phyloP scores from a whole-genome alignment of 2,888 invertebrate species.

The Lepidocyrtinus sp. region DNA sequence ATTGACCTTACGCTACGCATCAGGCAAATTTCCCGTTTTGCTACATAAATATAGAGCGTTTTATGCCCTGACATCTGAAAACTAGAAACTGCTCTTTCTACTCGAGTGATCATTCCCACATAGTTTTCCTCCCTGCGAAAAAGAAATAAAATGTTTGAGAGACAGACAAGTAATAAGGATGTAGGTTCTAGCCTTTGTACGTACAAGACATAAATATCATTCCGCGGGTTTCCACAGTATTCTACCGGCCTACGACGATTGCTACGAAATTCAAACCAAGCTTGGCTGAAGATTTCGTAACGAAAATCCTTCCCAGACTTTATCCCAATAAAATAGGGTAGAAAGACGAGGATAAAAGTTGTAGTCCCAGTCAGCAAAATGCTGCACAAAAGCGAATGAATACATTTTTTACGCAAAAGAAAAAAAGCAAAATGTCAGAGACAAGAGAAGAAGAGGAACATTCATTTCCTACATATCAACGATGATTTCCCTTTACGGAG shows the following conservation, averaged over 20 bases:
- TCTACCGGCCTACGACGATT: background rate
- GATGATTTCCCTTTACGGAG: slow-evolving; percentile 19
- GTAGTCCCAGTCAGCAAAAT: background rate
- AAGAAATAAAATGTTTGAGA: background rate
- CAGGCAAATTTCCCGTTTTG: background rate
- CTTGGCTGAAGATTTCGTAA: background rate
- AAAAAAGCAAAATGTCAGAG: background rate
- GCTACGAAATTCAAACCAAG: background rate
- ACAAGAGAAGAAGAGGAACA: background rate
- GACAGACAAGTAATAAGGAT: background rate
- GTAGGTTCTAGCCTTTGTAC: slow-evolving; percentile 1
- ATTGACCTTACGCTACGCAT: background rate
- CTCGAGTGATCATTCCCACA: background rate
- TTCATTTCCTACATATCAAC: slow-evolving; percentile 18
- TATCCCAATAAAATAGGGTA: background rate
- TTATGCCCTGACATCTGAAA: background rate
- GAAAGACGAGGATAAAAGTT: too few species aligned
- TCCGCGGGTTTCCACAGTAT: background rate
- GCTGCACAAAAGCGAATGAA: slow-evolving; percentile 18
- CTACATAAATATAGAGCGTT: background rate
- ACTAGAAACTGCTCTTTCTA: background rate
- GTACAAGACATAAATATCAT: slow-evolving; percentile 30
- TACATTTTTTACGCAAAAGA: background rate
- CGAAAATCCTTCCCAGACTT: slow-evolving; percentile 4
- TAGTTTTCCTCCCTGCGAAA: background rate